Conservation (phyloP, 2,113 vertebrate genomes). For the Paradoxurus hermaphroditus region DNA sequence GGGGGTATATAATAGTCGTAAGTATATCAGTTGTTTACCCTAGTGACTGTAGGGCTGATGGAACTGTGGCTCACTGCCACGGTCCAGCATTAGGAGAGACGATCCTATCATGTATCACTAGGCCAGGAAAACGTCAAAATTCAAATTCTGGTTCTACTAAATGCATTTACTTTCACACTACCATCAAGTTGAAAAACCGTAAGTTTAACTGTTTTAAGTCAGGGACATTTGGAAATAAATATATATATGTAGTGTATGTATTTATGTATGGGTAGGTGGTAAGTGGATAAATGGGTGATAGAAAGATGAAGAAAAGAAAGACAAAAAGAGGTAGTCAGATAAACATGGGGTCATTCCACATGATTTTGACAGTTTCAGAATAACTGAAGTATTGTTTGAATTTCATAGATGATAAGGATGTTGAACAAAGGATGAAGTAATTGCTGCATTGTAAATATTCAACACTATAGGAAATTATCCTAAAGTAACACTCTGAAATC, state of each 20-base stretch:
- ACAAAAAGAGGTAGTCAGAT: background rate
- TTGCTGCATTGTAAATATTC: background rate
- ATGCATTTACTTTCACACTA: background rate
- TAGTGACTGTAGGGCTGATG: background rate
- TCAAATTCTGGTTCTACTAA: background rate
- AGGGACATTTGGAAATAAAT: background rate
- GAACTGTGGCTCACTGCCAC: background rate
- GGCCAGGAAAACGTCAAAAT: background rate
- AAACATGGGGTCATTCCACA: background rate
- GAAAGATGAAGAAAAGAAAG: accelerated
- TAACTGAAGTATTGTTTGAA: background rate
- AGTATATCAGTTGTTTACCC: background rate
- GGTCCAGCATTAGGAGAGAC: background rate
- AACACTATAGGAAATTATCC: background rate
- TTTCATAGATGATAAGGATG: background rate
- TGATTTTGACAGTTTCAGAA: background rate
- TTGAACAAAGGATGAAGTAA: background rate
- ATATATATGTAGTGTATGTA: background rate
- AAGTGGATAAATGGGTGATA: background rate
- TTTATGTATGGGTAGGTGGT: background rate
- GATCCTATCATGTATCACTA: background rate
- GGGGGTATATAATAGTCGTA: background rate
- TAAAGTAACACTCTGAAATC: background rate
- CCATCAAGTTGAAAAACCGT: background rate
- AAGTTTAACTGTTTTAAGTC: background rate